These are phyloP conservation scores for Drosophila azteca DNA, from an alignment of 1,140 invertebrate genomes.

Conservation along the genomic window DNA sequence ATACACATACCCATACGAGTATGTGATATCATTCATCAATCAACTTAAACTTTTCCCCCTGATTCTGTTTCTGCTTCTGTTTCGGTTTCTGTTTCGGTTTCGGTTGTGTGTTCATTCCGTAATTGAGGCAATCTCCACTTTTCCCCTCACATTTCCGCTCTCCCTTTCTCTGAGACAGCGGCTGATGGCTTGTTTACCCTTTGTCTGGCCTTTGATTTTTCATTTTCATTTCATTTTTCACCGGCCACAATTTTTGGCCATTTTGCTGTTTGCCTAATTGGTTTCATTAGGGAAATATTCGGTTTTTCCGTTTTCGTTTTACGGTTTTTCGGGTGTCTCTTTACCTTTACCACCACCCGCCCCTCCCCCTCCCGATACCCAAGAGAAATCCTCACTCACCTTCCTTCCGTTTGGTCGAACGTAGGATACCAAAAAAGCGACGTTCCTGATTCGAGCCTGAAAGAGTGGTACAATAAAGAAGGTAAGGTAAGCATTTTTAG, in stretches of 20 bases:
- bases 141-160: not conserved
- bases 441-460: slow-evolving; percentile 56
- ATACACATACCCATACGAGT: not conserved
- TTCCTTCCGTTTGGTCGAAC: slow-evolving; percentile 61
- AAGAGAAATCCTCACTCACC: slow-evolving; percentile 48
- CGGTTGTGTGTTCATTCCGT: slow-evolving; percentile 50
- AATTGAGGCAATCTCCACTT: slow-evolving; percentile 54
- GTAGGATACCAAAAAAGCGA: slow-evolving; percentile 72
- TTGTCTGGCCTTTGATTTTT: slow-evolving; percentile 79
- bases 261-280: slow-evolving; percentile 71
- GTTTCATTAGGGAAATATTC: slow-evolving; percentile 67
- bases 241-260: slow-evolving; percentile 48
- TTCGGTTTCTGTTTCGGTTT: not conserved
- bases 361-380: not conserved
- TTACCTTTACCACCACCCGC: no score
- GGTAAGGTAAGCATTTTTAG: not conserved
- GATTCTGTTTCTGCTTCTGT: not conserved
- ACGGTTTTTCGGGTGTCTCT: no score
- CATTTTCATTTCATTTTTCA: slow-evolving; percentile 29
- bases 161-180: no score
- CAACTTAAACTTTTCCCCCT: slow-evolving; percentile 7
- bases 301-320: not conserved
- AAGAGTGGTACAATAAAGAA: slow-evolving; percentile 25
- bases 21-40: slow-evolving; percentile 36
- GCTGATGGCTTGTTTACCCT: slow-evolving; percentile 56